These are phyloP conservation scores for Propithecus coquereli DNA, from an alignment of 2,113 vertebrate genomes.

Conservation along the genomic window DNA sequence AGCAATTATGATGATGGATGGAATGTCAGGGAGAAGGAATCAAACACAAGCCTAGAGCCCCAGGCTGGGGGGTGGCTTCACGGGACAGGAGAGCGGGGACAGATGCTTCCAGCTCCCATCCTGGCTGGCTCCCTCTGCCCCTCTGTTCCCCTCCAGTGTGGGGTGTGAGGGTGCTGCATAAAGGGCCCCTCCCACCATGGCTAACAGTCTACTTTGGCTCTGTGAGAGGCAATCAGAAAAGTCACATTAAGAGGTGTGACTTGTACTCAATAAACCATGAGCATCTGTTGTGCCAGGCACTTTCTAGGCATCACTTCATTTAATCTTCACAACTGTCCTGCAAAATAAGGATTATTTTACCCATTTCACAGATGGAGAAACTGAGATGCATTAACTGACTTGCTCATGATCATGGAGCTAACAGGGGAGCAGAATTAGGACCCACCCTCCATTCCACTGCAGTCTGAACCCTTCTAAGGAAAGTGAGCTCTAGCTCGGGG, in stretches of 20 bases:
- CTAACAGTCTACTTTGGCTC: not conserved
- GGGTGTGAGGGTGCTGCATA: not conserved
- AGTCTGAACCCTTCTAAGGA: not conserved
- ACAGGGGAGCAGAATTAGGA: not conserved
- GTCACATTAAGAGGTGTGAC: not conserved
- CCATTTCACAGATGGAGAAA: constrained; percentile 2
- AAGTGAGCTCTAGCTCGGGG: not conserved
- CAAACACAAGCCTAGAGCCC: constrained; percentile 43
- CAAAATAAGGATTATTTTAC: not conserved
- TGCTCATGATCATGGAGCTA: not conserved
- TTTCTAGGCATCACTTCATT: not conserved
- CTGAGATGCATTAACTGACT: not conserved
- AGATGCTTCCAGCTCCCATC: not conserved
- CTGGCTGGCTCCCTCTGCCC: not conserved
- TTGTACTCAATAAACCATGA: not conserved
- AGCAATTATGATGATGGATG: constrained; percentile 78
- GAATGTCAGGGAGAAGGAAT: constrained; percentile 50
- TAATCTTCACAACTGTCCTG: not conserved
- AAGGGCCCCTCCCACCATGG: not conserved
- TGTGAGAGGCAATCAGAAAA: not conserved
- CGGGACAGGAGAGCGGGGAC: not conserved
- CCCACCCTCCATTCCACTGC: not conserved
- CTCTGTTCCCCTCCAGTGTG: not conserved
- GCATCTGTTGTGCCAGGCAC: not conserved
- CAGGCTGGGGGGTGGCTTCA: not conserved